phyloP scores from a whole-genome alignment of 2,113 vertebrate species.

The Chauna torquata region DNA sequence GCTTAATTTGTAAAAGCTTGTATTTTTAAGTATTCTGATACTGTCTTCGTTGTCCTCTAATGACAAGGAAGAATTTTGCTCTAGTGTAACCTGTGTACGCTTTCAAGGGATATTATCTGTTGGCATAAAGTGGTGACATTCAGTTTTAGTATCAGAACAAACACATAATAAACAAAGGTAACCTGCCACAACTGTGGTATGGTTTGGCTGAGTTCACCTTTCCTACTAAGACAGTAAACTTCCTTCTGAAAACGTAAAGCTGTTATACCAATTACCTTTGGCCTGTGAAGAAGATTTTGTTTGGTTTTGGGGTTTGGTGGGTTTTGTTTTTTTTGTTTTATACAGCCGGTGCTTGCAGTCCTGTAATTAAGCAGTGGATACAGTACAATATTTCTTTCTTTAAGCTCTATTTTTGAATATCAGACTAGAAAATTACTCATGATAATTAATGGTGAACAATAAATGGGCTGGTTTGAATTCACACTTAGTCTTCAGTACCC shows the following conservation, averaged over 20 bases:
- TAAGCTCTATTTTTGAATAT: background rate
- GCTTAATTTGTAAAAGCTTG: background rate
- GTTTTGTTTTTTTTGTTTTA: background rate
- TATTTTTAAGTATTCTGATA: background rate
- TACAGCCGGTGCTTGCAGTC: background rate
- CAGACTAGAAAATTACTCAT: background rate
- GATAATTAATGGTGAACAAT: background rate
- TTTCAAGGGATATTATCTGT: background rate
- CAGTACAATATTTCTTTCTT: background rate
- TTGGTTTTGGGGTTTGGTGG: background rate
- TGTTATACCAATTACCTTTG: background rate
- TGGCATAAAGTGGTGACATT: background rate
- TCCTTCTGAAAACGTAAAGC: background rate
- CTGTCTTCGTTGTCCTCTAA: background rate
- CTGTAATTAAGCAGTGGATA: background rate
- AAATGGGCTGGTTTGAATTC: background rate
- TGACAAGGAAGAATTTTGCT: background rate
- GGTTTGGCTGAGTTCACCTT: background rate
- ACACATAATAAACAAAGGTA: background rate
- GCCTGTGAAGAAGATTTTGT: background rate
- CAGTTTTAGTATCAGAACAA: background rate
- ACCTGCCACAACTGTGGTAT: background rate
- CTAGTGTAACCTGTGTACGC: rapidly evolving
- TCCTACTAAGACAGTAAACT: rapidly evolving
- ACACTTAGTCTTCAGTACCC: background rate